A percentile compares a stretch with the other conserved stretches of the same genome.
phyloP scores from a whole-genome alignment of 2,113 vertebrate genomes.

The Colossoma macropomum region DNA sequence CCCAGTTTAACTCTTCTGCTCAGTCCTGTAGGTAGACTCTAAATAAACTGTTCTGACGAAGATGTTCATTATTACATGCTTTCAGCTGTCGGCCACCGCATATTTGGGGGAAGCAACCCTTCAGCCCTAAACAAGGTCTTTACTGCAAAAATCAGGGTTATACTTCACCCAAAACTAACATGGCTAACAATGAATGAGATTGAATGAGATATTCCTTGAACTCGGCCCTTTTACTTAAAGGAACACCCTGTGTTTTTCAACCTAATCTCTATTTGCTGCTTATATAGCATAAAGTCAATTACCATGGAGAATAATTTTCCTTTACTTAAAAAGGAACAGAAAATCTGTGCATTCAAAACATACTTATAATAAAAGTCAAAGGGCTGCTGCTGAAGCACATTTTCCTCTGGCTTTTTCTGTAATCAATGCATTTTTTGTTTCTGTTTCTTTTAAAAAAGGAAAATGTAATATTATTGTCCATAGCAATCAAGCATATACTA shows the following conservation, averaged over 20 bases:
- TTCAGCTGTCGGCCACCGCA: neutral
- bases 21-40: neutral
- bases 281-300: neutral
- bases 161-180: neutral
- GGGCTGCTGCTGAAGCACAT: too few relatives aligned
- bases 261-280: too few relatives aligned
- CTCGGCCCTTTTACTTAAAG: neutral
- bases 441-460: too few relatives aligned
- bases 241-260: too few relatives aligned
- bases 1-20: neutral
- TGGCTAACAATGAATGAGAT: neutral
- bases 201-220: neutral
- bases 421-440: too few relatives aligned
- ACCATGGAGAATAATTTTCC: neutral
- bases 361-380: too few relatives aligned
- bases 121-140: neutral
- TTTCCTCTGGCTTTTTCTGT: too few relatives aligned
- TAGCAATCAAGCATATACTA: neutral
- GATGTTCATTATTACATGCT: neutral
- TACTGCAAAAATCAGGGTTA: neutral
- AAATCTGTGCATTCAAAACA: neutral
- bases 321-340: neutral
- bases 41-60: constrained; percentile 1
- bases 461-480: neutral
- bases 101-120: neutral